These are phyloP conservation scores for Heliconius himera DNA, from an alignment of 1,140 invertebrate species.

Conservation along the genomic window DNA sequence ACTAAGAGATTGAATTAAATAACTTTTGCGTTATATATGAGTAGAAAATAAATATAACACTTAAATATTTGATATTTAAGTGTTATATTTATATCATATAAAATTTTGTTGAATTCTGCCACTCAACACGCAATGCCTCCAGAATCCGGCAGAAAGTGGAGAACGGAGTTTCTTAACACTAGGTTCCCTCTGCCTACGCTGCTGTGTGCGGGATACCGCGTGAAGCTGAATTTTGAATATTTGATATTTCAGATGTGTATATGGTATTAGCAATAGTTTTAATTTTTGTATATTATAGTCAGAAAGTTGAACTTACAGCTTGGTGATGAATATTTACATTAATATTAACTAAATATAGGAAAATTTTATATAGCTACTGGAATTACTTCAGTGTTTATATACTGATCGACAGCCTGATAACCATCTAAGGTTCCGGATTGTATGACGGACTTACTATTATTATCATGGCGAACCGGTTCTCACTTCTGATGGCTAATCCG, in stretches of 20 bases:
- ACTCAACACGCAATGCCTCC: too few species aligned
- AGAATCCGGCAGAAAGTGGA: too few species aligned
- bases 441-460: slow-evolving; percentile 19
- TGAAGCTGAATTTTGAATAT: too few species aligned
- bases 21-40: background rate
- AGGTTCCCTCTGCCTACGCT: too few species aligned
- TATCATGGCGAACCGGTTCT: slow-evolving; percentile 32
- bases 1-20: background rate
- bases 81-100: too few species aligned
- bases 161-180: too few species aligned
- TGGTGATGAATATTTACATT: background rate
- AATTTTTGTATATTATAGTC: background rate
- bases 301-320: background rate
- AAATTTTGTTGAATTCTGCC: too few species aligned
- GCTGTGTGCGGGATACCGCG: too few species aligned
- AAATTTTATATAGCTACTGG: slow-evolving; percentile 24
- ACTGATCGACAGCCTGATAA: slow-evolving; percentile 24
- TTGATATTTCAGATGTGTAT: too few species aligned
- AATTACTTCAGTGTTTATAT: slow-evolving; percentile 20
- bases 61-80: too few species aligned
- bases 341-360: background rate
- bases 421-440: slow-evolving; percentile 35
- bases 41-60: too few species aligned
- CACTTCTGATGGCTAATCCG: slow-evolving; percentile 21
- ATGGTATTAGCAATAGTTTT: background rate